Conservation (phyloP, 2,888 invertebrate genomes). For the Epinotia brunnichana region DNA sequence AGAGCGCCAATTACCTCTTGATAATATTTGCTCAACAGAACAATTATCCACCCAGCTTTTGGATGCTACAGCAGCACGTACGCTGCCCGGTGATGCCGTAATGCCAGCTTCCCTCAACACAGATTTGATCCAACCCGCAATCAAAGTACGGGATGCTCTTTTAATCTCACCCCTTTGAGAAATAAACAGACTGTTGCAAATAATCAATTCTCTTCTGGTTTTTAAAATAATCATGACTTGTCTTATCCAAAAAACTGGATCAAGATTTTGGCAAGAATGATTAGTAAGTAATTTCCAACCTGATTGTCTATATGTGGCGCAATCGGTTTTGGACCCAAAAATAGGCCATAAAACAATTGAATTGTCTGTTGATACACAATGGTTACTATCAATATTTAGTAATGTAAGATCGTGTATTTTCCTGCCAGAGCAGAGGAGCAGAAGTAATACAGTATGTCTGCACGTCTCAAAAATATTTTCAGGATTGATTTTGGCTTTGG, state of each 20-base stretch:
- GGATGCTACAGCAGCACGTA: constrained; percentile 47
- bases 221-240: not conserved
- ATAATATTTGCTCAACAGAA: constrained; percentile 45
- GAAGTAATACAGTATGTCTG: constrained; percentile 27
- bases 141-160: constrained; percentile 42
- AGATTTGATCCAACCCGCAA: constrained; percentile 47
- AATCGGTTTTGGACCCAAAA: constrained; percentile 33
- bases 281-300: constrained; percentile 44
- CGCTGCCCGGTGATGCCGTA: constrained; percentile 42
- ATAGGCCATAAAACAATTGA: constrained; percentile 25
- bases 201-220: not conserved
- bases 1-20: constrained; percentile 45
- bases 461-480: constrained; percentile 18
- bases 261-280: constrained; percentile 25
- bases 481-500: not conserved
- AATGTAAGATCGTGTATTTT: constrained; percentile 43
- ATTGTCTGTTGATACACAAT: constrained; percentile 5
- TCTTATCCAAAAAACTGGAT: constrained; percentile 43
- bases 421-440: constrained; percentile 40
- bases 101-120: constrained; percentile 46
- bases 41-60: constrained; percentile 45
- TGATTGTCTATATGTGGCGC: constrained; percentile 44
- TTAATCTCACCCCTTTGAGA: constrained; percentile 34
- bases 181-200: constrained; percentile 37
- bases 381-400: constrained; percentile 8